Percentiles rank a stretch among this genome's conserved stretches.
phyloP scores from a whole-genome alignment of 2,888 invertebrate species.

The Colletes collaris region DNA sequence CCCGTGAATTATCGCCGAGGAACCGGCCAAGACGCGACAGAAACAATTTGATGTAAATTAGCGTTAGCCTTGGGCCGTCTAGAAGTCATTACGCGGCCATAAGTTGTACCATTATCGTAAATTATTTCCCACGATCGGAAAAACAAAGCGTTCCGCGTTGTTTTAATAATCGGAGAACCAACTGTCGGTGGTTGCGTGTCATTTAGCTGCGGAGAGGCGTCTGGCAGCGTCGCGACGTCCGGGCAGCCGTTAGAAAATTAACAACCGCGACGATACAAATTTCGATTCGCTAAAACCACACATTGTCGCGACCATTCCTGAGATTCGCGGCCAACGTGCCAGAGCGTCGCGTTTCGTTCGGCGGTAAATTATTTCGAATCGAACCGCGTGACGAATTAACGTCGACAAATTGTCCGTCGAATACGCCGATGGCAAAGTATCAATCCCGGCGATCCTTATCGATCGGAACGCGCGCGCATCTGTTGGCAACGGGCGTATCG shows the following conservation, averaged over 20 bases:
- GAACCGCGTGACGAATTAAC: background rate
- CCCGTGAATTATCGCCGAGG: constrained; percentile 21
- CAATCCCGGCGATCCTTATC: background rate
- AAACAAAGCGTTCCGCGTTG: constrained; percentile 40
- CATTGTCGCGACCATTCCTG: background rate
- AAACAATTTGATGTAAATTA: constrained; percentile 51
- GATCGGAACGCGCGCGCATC: background rate
- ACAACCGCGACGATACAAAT: constrained; percentile 28
- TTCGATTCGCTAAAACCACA: background rate
- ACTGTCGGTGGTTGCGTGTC: background rate
- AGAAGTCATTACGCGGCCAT: constrained; percentile 22
- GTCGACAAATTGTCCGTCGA: background rate
- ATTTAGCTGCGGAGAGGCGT: background rate
- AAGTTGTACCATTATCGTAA: constrained; percentile 50
- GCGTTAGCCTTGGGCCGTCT: constrained; percentile 46
- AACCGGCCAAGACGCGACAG: constrained; percentile 30
- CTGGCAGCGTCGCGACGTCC: constrained; percentile 46
- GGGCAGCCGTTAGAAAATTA: constrained; percentile 37
- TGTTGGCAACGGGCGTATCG: constrained; percentile 12
- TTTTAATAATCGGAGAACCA: too few species aligned
- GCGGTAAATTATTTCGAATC: background rate
- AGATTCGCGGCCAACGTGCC: too few species aligned
- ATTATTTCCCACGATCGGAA: constrained; percentile 40
- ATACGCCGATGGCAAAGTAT: background rate
- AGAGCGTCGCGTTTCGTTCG: too few species aligned